Evolutionary conservation across 2,113 vertebrate genomes (phyloP).

Genomic region (Halichoerus grypus): DNA sequence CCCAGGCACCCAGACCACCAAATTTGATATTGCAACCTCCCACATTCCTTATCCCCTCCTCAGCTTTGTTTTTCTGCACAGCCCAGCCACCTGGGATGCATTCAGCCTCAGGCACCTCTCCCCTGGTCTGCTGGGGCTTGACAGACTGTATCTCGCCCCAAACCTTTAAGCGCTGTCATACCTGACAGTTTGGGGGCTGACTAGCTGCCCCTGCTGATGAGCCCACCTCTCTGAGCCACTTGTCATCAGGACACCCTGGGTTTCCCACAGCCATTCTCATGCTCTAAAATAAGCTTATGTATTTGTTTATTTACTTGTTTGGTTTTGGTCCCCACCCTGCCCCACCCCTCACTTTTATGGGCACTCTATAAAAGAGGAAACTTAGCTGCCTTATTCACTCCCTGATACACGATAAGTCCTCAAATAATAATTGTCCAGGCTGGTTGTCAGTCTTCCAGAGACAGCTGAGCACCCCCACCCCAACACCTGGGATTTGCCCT

Average conservation of each 20-base stretch:
- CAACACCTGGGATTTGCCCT: background rate
- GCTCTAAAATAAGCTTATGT: slow-evolving; percentile 31
- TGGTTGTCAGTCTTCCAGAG: slow-evolving; percentile 34
- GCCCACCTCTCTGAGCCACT: slow-evolving; percentile 22
- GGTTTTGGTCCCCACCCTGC: background rate
- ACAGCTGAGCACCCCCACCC: background rate
- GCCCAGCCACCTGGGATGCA: background rate
- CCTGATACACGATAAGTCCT: background rate
- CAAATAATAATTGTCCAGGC: slow-evolving; percentile 27
- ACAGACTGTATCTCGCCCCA: background rate
- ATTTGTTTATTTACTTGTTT: slow-evolving; percentile 24
- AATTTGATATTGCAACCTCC: background rate
- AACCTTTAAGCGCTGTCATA: background rate
- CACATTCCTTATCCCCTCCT: background rate
- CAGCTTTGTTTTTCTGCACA: background rate
- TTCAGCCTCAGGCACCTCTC: background rate
- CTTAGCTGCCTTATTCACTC: background rate
- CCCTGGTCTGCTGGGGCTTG: background rate
- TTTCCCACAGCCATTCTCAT: background rate
- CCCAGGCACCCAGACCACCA: background rate
- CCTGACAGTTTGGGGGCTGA: background rate
- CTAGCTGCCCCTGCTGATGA: background rate
- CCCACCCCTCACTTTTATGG: background rate
- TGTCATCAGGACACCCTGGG: background rate
- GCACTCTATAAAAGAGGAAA: background rate